Conservation (phyloP, 1,140 invertebrate species). For the Zaprionus gabonicus region DNA sequence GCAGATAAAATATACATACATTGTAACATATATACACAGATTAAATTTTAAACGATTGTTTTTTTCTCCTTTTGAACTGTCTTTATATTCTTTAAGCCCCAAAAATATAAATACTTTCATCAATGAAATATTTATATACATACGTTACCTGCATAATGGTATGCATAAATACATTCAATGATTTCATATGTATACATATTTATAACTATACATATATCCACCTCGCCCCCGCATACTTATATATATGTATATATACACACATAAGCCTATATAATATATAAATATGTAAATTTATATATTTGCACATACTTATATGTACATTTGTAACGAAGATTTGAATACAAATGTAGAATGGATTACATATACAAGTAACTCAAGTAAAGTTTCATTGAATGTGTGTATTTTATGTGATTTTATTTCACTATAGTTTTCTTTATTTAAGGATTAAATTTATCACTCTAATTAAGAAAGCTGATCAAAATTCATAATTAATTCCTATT, state of each 20-base stretch:
- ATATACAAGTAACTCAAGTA: conserved; percentile 32
- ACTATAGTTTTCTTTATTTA: conserved; percentile 36
- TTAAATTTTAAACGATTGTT: not conserved
- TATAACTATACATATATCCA: conserved; percentile 20
- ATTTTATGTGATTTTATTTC: conserved; percentile 37
- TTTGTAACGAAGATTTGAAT: conserved; percentile 36
- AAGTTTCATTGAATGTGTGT: conserved; percentile 44
- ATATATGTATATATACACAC: conserved; percentile 25
- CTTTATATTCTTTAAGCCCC: conserved; percentile 17
- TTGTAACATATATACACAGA: conserved; percentile 2
- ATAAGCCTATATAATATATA: conserved; percentile 23
- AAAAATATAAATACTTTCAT: conserved; percentile 17
- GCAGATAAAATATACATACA: not conserved
- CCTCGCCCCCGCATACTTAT: conserved; percentile 10
- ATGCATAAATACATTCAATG: conserved; percentile 40
- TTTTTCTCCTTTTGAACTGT: not conserved
- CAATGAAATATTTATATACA: conserved; percentile 30
- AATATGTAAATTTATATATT: conserved; percentile 15
- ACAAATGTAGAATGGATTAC: conserved; percentile 25
- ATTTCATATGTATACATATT: conserved; percentile 36
- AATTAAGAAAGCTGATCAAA: conserved; percentile 25
- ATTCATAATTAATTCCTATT: conserved; percentile 9
- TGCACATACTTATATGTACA: conserved; percentile 9
- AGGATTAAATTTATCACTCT: conserved; percentile 36
- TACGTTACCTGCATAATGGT: conserved; percentile 27